Conservation (phyloP, 2,113 vertebrate genomes). For the Axis porcinus region DNA sequence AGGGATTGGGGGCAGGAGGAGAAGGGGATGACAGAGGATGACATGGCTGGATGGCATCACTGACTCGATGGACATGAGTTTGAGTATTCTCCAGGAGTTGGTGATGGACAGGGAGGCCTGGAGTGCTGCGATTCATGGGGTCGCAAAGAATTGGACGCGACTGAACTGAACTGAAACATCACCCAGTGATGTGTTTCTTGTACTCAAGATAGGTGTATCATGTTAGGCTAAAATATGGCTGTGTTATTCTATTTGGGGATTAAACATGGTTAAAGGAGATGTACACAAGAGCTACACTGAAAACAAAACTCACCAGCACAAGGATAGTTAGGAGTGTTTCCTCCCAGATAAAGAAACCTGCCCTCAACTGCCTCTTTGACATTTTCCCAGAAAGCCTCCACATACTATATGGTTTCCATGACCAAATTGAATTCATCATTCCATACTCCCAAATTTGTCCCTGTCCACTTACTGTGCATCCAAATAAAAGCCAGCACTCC, state of each 20-base stretch:
- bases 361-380: not conserved
- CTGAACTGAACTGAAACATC: no score
- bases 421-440: fast-evolving
- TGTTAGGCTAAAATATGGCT: no score
- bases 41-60: no score
- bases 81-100: no score
- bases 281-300: not conserved
- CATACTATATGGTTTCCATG: fast-evolving
- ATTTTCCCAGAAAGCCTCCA: not conserved
- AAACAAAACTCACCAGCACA: not conserved
- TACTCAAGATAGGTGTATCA: not conserved
- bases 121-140: no score
- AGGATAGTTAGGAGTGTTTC: not conserved
- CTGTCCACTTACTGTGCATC: not conserved
- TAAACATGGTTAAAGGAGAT: not conserved
- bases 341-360: not conserved
- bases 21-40: no score
- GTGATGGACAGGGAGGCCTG: no score
- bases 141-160: no score
- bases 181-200: not conserved
- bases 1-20: no score
- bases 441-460: no score
- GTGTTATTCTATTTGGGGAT: not conserved
- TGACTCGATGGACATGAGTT: no score
- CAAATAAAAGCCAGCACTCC: not conserved